Percentiles rank a stretch among this genome's conserved stretches.
phyloP scores from a whole-genome alignment of 2,113 vertebrate species.

The Pogonocichla stellata region DNA sequence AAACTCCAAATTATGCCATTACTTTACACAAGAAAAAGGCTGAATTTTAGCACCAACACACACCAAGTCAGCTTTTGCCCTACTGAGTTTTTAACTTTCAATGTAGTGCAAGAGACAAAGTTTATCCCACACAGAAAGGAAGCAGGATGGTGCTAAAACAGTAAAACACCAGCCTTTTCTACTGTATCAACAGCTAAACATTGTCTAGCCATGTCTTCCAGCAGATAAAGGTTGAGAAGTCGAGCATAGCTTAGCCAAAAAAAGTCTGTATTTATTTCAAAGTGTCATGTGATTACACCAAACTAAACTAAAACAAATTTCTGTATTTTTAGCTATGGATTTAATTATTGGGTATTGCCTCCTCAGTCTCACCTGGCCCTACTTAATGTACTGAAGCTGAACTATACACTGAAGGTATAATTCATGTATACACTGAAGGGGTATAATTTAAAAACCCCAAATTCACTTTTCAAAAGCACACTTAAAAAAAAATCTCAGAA shows the following conservation, averaged over 20 bases:
- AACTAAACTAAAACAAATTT: not conserved
- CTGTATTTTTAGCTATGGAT: not conserved
- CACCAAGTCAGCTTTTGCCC: not conserved
- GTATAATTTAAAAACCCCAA: not conserved
- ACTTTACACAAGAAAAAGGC: not conserved
- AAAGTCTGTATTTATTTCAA: not conserved
- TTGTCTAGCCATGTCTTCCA: not conserved
- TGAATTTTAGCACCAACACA: not conserved
- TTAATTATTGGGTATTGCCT: not conserved
- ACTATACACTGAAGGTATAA: not conserved
- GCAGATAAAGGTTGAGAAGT: not conserved
- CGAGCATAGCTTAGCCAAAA: not conserved
- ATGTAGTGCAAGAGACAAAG: not conserved
- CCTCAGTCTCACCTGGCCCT: not conserved
- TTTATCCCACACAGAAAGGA: not conserved
- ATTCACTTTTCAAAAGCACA: not conserved
- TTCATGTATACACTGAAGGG: not conserved
- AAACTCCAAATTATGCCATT: not conserved
- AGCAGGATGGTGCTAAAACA: not conserved
- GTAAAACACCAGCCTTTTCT: not conserved
- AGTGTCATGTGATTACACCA: not conserved
- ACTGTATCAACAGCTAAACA: not conserved
- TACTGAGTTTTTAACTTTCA: not conserved
- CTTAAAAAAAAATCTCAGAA: not conserved
- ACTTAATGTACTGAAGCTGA: not conserved